Percentiles rank a stretch among this genome's conserved stretches.
Evolutionary conservation across 2,113 vertebrate species (phyloP).

Genomic region (Hemicordylus capensis): DNA sequence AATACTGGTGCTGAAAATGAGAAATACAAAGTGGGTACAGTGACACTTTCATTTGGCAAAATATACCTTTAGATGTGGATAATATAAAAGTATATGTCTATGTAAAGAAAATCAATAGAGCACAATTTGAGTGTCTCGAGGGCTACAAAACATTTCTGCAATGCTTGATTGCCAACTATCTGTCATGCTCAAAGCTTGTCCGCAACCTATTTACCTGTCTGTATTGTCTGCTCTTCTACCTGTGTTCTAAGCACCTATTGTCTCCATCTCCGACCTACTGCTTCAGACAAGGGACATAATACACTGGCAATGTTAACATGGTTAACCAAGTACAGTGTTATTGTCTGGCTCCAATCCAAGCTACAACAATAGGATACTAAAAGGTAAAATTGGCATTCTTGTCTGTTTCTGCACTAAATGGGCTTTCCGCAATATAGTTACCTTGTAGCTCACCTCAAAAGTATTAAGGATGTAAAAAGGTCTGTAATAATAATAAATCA

Average conservation of each 20-base stretch:
- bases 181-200: background rate
- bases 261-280: background rate
- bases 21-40: background rate
- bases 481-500: slow-evolving; percentile 55
- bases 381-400: slow-evolving; percentile 55
- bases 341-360: slow-evolving; percentile 12
- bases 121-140: slow-evolving; percentile 47
- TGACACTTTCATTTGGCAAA: background rate
- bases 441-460: slow-evolving; percentile 45
- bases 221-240: background rate
- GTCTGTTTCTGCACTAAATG: slow-evolving; percentile 25
- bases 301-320: background rate
- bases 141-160: slow-evolving; percentile 6
- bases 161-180: background rate
- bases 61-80: background rate
- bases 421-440: background rate
- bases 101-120: slow-evolving; percentile 15
- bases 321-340: slow-evolving; percentile 27
- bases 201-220: background rate
- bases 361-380: background rate
- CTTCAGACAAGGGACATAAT: background rate
- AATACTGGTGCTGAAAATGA: too few relatives aligned
- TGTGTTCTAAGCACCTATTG: background rate
- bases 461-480: slow-evolving; percentile 37
- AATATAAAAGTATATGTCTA: background rate